Evolutionary conservation across 1,140 invertebrate species (phyloP), one percentile per base, ranked within the genome.

Genomic region (Periplaneta americana): DNA sequence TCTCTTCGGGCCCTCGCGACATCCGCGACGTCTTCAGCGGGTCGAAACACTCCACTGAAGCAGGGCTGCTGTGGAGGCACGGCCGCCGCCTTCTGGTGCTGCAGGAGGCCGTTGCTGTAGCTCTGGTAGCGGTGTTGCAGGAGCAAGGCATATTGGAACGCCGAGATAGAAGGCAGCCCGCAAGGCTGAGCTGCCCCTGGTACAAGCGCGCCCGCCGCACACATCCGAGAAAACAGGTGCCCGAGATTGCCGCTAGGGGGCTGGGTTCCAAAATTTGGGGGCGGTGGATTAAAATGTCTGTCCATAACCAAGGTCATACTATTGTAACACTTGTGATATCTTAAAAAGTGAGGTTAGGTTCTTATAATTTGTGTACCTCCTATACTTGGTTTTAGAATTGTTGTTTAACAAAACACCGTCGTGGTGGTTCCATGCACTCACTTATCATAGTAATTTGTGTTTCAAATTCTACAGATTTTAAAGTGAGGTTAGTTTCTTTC

Each of bases 121-220:
- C 79, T n/a, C 4, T 81, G 75, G 80, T 81, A 81, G 36, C 80
- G 80, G 66, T 81, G 80, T 34, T 81, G 80, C 10, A 81, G 74
- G 33, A 81, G 80, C 74, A 81, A 66, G 18, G 80, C 80, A 74
- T 81, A 81, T 31, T 81, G 80, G 75, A 81, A 81, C 28, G 80
- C 80, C 1, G 80, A 77, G 22, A 81, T 66, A 8, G 36, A 66
- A n/a, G 79, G 79, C 6, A 28, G 22, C 35, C 48, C 31, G 37
- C 22, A 32, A 5, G 79, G 15, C n/a, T 35, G 37, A 6, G 76
- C 31, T 32, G 74, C n/a, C 31, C 22, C 32, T n/a, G 74, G 34
- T 2, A 34, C 31, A 33, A 81, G 18, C 6, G 31, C 37, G 8
- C 22, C 33, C n/a, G 79, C 75, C 5, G 75, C 32, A 32, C 48